phyloP scores from a whole-genome alignment of 2,113 vertebrate species.

The Baryphthengus martii region DNA sequence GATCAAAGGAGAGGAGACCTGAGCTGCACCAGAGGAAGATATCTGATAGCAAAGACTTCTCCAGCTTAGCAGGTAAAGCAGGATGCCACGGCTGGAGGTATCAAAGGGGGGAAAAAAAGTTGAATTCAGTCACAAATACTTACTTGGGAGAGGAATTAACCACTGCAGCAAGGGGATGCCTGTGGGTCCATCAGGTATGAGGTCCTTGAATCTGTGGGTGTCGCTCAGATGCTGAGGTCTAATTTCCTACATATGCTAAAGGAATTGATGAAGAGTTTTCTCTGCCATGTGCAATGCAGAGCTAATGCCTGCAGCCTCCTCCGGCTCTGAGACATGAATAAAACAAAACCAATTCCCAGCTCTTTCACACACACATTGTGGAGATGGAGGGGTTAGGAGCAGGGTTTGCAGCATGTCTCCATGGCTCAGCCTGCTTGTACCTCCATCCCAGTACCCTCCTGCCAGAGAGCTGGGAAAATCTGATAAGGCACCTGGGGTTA shows the following conservation, averaged over 20 bases:
- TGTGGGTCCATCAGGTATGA: neutral
- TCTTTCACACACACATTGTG: neutral
- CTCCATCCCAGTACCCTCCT: neutral
- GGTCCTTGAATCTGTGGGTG: neutral
- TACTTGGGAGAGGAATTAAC: neutral
- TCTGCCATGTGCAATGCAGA: neutral
- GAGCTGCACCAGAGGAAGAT: slow-evolving; percentile 46
- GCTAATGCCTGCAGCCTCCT: neutral
- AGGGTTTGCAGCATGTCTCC: neutral
- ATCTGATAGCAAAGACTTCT: slow-evolving; percentile 51
- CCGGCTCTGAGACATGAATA: slow-evolving; percentile 21
- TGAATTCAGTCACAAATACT: neutral
- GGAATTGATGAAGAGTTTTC: neutral
- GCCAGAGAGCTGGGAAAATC: neutral
- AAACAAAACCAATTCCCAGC: slow-evolving; percentile 20
- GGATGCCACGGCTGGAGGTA: slow-evolving; percentile 42
- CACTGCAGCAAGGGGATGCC: neutral
- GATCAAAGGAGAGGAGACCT: slow-evolving; percentile 61
- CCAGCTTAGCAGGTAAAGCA: slow-evolving; percentile 56
- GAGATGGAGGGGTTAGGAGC: neutral
- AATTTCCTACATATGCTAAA: neutral
- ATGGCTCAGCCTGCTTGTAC: neutral
- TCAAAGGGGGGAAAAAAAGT: neutral
- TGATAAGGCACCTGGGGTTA: neutral
- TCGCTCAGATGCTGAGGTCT: neutral